Conservation (phyloP, 2,113 vertebrate species). For the Siniperca chuatsi region DNA sequence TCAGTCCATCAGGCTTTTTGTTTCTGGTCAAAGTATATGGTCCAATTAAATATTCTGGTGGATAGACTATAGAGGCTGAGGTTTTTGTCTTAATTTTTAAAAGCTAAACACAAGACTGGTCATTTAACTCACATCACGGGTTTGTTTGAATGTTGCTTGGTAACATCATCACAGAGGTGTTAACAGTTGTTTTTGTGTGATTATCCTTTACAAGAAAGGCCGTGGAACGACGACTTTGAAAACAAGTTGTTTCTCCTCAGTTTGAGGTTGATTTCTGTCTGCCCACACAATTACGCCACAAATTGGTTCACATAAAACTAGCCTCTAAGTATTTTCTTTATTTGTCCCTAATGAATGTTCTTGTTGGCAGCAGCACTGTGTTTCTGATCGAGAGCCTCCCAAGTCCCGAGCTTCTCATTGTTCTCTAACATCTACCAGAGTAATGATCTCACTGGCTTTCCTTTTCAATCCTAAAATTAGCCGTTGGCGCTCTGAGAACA, state of each 20-base stretch:
- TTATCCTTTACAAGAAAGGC: conserved; percentile 63
- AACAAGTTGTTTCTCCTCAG: conserved; percentile 67
- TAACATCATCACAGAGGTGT: conserved; percentile 59
- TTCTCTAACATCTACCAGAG: conserved; percentile 77
- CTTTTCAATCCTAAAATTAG: conserved; percentile 79
- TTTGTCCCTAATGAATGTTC: conserved; percentile 82
- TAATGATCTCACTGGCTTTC: conserved; percentile 78
- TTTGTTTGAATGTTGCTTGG: conserved; percentile 65
- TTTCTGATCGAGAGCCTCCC: conserved; percentile 72
- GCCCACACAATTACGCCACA: conserved; percentile 75
- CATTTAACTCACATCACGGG: conserved; percentile 29
- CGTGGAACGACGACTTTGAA: conserved; percentile 55
- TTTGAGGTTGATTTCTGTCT: conserved; percentile 74
- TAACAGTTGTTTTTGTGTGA: conserved; percentile 58
- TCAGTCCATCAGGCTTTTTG: conserved; percentile 14
- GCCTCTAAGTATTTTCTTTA: conserved; percentile 82
- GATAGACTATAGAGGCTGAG: conserved; percentile 4
- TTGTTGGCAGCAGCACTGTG: conserved; percentile 68
- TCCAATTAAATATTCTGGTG: conserved; percentile 25
- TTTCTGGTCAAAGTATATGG: conserved; percentile 16
- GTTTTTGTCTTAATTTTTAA: conserved; percentile 27
- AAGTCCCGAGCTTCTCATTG: conserved; percentile 74
- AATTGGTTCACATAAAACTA: conserved; percentile 80
- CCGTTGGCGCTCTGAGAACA: conserved; percentile 65
- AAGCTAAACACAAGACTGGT: conserved; percentile 12